A percentile compares a stretch with the other conserved stretches of the same genome.
Evolutionary conservation across 1,140 invertebrate genomes (phyloP).

Genomic region (Mercenaria mercenaria): DNA sequence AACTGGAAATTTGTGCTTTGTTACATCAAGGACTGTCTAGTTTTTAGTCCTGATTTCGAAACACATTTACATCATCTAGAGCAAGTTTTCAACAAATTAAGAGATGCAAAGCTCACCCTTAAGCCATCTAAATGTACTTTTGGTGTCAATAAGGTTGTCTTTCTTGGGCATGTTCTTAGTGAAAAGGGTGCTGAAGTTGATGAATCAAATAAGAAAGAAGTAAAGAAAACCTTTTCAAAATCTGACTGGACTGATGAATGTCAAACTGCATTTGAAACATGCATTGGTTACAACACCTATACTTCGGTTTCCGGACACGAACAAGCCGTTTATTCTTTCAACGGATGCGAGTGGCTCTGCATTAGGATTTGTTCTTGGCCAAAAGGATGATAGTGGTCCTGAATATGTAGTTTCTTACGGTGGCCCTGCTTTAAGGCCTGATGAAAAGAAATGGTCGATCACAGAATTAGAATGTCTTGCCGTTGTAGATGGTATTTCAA

Average conservation of each 20-base stretch:
- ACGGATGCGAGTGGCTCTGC: slow-evolving; percentile 75
- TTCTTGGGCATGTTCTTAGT: slow-evolving; percentile 65
- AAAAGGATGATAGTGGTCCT: slow-evolving; percentile 76
- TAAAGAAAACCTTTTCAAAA: not conserved
- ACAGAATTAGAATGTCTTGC: slow-evolving; percentile 66
- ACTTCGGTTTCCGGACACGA: slow-evolving; percentile 68
- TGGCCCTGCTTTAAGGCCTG: slow-evolving; percentile 81
- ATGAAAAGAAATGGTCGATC: slow-evolving; percentile 58
- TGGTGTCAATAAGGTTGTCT: slow-evolving; percentile 55
- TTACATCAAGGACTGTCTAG: slow-evolving; percentile 75
- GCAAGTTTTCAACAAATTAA: slow-evolving; percentile 69
- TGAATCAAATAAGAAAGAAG: slow-evolving; percentile 58
- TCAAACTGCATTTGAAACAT: slow-evolving; percentile 72
- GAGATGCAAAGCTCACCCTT: slow-evolving; percentile 60
- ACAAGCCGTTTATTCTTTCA: slow-evolving; percentile 71
- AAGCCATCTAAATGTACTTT: slow-evolving; percentile 66
- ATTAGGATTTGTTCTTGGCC: slow-evolving; percentile 73
- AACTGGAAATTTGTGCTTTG: slow-evolving; percentile 63
- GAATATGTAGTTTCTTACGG: slow-evolving; percentile 86
- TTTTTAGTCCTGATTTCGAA: slow-evolving; percentile 65
- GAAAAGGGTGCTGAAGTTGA: slow-evolving; percentile 60
- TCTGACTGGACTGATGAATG: slow-evolving; percentile 68
- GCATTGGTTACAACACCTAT: slow-evolving; percentile 68
- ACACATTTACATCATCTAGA: slow-evolving; percentile 64
- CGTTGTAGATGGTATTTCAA: slow-evolving; percentile 53